phyloP scores from a whole-genome alignment of 2,888 invertebrate species.

The Lissocephala sabroskyi region DNA sequence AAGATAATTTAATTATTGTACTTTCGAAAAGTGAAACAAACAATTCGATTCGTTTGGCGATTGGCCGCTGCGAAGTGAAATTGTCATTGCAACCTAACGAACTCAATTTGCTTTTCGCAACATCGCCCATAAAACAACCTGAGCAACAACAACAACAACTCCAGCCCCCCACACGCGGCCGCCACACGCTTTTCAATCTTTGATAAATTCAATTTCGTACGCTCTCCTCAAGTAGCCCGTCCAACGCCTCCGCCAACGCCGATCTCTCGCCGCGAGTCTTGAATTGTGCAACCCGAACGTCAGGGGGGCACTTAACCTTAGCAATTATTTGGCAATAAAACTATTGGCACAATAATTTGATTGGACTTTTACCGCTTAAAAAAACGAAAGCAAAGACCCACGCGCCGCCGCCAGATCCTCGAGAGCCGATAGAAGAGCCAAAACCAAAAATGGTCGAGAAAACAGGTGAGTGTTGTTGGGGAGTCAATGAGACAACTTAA shows the following conservation, averaged over 20 bases:
- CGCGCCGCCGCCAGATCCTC: slow-evolving; percentile 49
- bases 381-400: slow-evolving; percentile 23
- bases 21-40: slow-evolving; percentile 20
- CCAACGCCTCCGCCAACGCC: too few relatives aligned
- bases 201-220: background rate
- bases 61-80: slow-evolving; percentile 20
- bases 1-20: too few relatives aligned
- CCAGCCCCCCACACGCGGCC: background rate
- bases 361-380: slow-evolving; percentile 42
- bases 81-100: slow-evolving; percentile 14
- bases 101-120: slow-evolving; percentile 19
- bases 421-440: slow-evolving; percentile 27
- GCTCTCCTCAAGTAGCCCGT: too few relatives aligned
- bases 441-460: slow-evolving; percentile 57
- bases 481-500: too few relatives aligned
- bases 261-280: slow-evolving; percentile 23
- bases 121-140: slow-evolving; percentile 2
- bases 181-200: slow-evolving; percentile 21
- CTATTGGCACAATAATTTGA: slow-evolving; percentile 47
- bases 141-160: background rate
- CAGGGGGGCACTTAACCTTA: slow-evolving; percentile 57
- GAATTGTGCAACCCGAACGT: slow-evolving; percentile 39
- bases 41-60: slow-evolving; percentile 13
- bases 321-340: slow-evolving; percentile 57
- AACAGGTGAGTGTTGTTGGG: slow-evolving; percentile 48